Conservation (phyloP, 2,888 invertebrate species). For the Tridacna crocea region DNA sequence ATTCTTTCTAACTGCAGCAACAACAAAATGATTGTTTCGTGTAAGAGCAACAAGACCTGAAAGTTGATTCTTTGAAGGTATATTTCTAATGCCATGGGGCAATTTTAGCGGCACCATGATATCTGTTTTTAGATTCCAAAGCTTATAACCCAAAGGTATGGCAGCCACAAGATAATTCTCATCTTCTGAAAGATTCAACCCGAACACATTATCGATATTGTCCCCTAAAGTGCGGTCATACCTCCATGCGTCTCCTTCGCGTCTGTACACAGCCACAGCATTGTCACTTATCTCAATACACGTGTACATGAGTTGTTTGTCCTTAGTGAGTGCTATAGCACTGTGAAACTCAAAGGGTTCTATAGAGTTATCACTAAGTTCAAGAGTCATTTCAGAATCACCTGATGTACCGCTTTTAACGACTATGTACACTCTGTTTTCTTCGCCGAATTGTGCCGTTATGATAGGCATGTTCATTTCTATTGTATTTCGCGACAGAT, state of each 20-base stretch:
- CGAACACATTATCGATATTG: conserved; percentile 80
- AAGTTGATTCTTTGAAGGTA: conserved; percentile 94
- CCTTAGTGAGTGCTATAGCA: conserved; percentile 79
- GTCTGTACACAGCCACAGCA: conserved; percentile 80
- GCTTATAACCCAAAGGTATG: conserved; percentile 81
- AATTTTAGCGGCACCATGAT: conserved; percentile 77
- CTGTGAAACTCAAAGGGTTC: conserved; percentile 83
- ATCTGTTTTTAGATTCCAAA: conserved; percentile 84
- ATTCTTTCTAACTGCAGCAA: conserved; percentile 97
- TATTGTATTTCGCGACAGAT: conserved; percentile 66
- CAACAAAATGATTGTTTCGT: conserved; percentile 94
- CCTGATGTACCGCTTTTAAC: conserved; percentile 77
- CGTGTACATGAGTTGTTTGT: conserved; percentile 77
- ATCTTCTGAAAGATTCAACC: conserved; percentile 91
- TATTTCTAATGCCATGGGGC: conserved; percentile 92
- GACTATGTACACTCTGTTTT: conserved; percentile 70
- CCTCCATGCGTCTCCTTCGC: conserved; percentile 75
- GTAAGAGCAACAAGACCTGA: conserved; percentile 97
- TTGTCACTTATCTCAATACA: conserved; percentile 84
- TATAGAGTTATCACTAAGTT: conserved; percentile 76
- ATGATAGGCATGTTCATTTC: conserved; percentile 77
- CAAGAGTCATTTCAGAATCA: conserved; percentile 80
- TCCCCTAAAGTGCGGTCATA: conserved; percentile 80
- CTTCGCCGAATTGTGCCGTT: conserved; percentile 67
- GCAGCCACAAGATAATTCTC: conserved; percentile 92